Evolutionary conservation across 2,888 invertebrate species (phyloP).

Genomic region (Rhabditoides inermis): DNA sequence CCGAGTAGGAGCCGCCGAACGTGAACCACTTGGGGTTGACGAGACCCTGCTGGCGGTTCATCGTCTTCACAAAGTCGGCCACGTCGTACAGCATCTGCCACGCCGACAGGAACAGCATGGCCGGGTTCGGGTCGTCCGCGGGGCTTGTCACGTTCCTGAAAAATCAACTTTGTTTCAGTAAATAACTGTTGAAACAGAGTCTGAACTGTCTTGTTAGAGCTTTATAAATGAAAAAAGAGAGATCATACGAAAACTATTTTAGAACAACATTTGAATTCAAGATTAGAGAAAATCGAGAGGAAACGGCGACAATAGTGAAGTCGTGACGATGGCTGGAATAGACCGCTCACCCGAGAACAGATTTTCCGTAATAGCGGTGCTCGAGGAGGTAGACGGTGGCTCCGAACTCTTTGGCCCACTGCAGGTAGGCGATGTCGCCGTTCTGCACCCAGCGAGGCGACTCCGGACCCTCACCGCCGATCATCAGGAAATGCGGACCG

Average conservation of each 20-base stretch:
- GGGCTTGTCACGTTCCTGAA: no score
- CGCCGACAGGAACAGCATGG: conserved; percentile 67
- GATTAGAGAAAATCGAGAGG: no score
- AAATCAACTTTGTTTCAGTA: no score
- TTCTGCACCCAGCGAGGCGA: conserved; percentile 21
- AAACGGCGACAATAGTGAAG: no score
- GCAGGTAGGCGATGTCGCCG: conserved; percentile 18
- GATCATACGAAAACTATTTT: no score
- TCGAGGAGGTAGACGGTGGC: conserved; percentile 80
- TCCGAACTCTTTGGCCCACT: conserved; percentile 53
- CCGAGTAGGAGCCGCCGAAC: conserved; percentile 58
- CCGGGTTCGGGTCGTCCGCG: conserved; percentile 58
- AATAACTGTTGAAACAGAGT: no score
- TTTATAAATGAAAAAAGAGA: no score
- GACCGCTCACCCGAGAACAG: conserved; percentile 60
- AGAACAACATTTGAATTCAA: no score
- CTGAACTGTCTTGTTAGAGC: no score
- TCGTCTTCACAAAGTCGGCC: conserved; percentile 64
- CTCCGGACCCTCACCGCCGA: conserved; percentile 72
- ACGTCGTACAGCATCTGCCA: conserved; percentile 68
- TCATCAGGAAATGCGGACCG: conserved; percentile 81
- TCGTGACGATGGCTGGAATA: no score
- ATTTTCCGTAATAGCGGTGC: conserved; percentile 86
- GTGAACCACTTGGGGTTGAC: conserved; percentile 70
- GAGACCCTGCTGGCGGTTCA: conserved; percentile 22